Evolutionary conservation across 2,113 vertebrate species (phyloP).

Genomic region (Anolis carolinensis): DNA sequence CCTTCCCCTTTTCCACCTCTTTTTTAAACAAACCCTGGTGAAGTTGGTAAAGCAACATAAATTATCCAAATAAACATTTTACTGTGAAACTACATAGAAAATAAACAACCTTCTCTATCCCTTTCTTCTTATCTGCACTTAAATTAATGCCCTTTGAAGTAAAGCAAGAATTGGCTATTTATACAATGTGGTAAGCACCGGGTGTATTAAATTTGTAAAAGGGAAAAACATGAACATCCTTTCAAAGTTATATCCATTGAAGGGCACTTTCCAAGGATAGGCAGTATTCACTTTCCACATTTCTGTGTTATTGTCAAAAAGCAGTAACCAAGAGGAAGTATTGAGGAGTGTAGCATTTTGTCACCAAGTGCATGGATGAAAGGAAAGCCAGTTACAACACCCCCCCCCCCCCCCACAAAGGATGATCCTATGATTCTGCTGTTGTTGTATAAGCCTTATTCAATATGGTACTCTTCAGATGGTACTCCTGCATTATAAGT

Average conservation of each 20-base stretch:
- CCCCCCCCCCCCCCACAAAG: not conserved
- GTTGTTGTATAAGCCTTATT: not conserved
- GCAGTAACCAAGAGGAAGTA: conserved; percentile 36
- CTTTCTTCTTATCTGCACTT: not conserved
- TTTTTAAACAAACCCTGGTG: conserved; percentile 15
- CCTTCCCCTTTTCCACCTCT: conserved; percentile 25
- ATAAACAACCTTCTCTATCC: not conserved
- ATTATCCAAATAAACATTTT: conserved; percentile 6
- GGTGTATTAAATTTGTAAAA: not conserved
- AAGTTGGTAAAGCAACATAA: conserved; percentile 27
- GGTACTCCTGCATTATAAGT: not conserved
- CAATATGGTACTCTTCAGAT: not conserved
- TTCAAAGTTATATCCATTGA: not conserved
- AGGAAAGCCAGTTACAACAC: not conserved
- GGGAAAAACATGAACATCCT: not conserved
- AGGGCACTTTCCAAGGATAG: conserved; percentile 28
- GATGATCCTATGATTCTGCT: conserved; percentile 13
- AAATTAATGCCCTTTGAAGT: conserved; percentile 29
- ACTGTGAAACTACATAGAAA: not conserved
- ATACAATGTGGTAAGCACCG: conserved; percentile 11
- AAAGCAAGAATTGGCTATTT: conserved; percentile 11
- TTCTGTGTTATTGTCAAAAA: conserved; percentile 18
- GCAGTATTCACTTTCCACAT: conserved; percentile 23
- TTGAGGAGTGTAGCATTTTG: conserved; percentile 29
- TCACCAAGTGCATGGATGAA: conserved; percentile 31